phyloP scores from a whole-genome alignment of 2,888 invertebrate species.

The Druceiella hillmani region DNA sequence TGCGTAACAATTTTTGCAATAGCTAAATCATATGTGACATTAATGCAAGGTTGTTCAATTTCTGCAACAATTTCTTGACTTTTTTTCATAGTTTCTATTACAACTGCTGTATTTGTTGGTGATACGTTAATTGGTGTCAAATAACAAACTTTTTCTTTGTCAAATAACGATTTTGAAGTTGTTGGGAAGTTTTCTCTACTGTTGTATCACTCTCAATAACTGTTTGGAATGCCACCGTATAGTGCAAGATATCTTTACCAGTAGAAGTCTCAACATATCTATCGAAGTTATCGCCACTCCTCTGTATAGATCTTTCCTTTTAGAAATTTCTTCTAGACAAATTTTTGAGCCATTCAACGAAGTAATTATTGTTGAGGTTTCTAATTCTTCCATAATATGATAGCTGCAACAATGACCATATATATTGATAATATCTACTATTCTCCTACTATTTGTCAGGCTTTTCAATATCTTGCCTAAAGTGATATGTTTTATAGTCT shows the following conservation, averaged over 20 bases:
- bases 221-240: conserved; percentile 29
- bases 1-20: no score
- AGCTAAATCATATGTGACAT: no score
- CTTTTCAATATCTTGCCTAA: conserved; percentile 29
- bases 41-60: no score
- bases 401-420: conserved; percentile 29
- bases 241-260: conserved; percentile 31
- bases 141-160: no score
- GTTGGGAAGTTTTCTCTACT: no score
- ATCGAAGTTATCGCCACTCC: conserved; percentile 28
- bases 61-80: no score
- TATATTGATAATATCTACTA: conserved; percentile 28
- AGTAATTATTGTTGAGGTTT: conserved; percentile 27
- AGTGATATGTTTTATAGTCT: conserved; percentile 23
- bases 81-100: no score
- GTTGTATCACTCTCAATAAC: no score
- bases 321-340: conserved; percentile 24
- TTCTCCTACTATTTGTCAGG: conserved; percentile 26
- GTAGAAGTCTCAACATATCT: conserved; percentile 28
- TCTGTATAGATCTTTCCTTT: conserved; percentile 20
- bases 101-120: conserved; percentile 5
- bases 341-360: conserved; percentile 16
- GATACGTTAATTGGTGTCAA: conserved; percentile 2
- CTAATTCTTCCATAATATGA: conserved; percentile 28
- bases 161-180: no score